A percentile compares a stretch with the other conserved stretches of the same genome.
phyloP scores from a whole-genome alignment of 1,140 invertebrate genomes.

The Pomacea maculata region DNA sequence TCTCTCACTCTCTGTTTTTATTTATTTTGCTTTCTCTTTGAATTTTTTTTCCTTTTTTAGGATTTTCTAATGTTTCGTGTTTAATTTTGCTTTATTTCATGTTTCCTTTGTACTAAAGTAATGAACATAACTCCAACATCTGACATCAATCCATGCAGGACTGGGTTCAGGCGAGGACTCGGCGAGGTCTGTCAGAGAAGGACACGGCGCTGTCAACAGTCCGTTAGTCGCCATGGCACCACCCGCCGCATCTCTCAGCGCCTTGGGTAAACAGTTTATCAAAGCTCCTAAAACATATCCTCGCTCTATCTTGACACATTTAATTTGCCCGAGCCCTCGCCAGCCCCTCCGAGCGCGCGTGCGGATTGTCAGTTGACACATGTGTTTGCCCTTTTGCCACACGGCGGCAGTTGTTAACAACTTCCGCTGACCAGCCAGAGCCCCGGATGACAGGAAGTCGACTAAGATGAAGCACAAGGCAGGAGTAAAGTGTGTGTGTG shows the following conservation, averaged over 20 bases:
- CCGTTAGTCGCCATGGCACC: constrained; percentile 18
- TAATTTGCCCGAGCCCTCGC: constrained; percentile 14
- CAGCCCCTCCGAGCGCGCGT: not conserved
- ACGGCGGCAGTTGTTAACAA: constrained; percentile 28
- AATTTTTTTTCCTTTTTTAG: not conserved
- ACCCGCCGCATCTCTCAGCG: constrained; percentile 8
- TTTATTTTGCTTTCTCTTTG: no score
- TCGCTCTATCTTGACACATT: constrained; percentile 25
- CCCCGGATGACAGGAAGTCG: constrained; percentile 23
- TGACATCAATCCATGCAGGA: not conserved
- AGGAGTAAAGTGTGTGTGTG: not conserved
- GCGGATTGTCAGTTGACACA: constrained; percentile 23
- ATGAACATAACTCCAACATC: not conserved
- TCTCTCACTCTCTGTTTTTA: no score
- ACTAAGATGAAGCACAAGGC: constrained; percentile 16
- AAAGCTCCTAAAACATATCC: constrained; percentile 22
- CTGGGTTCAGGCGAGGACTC: not conserved
- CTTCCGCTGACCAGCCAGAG: constrained; percentile 27
- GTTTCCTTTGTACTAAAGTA: not conserved
- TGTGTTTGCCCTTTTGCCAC: constrained; percentile 25
- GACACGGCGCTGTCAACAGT: constrained; percentile 13
- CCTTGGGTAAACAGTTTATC: constrained; percentile 32
- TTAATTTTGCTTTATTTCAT: not conserved
- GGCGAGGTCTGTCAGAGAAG: not conserved
- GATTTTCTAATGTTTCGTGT: not conserved